Conservation (phyloP, 2,797 vertebrate genomes). For the Megalops cyprinoides region DNA sequence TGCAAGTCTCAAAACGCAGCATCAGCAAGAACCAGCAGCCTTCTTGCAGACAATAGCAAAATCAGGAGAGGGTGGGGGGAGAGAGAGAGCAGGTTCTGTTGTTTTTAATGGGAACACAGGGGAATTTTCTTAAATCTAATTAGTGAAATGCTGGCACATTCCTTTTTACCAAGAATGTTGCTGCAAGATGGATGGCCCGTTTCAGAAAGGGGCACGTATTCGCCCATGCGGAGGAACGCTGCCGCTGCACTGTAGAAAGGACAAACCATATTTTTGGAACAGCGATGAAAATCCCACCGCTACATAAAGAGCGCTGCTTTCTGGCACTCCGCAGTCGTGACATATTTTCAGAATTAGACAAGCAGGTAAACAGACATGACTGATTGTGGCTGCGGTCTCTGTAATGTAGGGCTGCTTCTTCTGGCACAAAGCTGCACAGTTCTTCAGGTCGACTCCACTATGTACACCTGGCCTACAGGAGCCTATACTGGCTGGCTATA, state of each 20-base stretch:
- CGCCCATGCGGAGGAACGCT: constrained; percentile 3
- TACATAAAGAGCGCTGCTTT: background rate
- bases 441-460: background rate
- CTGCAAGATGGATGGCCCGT: background rate
- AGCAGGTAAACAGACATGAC: background rate
- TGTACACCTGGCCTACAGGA: no score
- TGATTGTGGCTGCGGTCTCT: background rate
- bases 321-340: constrained; percentile 8
- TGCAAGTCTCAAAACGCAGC: constrained; percentile 47
- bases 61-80: constrained; percentile 37
- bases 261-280: background rate
- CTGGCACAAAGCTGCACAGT: background rate
- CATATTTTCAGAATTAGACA: background rate
- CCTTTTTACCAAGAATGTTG: constrained; percentile 18
- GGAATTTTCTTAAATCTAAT: constrained; percentile 53
- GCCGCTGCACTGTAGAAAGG: constrained; percentile 12
- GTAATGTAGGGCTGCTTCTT: background rate
- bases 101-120: constrained; percentile 48
- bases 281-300: background rate
- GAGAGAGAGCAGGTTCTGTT: background rate
- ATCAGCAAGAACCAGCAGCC: constrained; percentile 53
- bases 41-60: constrained; percentile 56
- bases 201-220: background rate
- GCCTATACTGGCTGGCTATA: no score
- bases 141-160: constrained; percentile 46